Conservation (phyloP, 2,797 vertebrate genomes). For the Borostomias antarcticus region DNA sequence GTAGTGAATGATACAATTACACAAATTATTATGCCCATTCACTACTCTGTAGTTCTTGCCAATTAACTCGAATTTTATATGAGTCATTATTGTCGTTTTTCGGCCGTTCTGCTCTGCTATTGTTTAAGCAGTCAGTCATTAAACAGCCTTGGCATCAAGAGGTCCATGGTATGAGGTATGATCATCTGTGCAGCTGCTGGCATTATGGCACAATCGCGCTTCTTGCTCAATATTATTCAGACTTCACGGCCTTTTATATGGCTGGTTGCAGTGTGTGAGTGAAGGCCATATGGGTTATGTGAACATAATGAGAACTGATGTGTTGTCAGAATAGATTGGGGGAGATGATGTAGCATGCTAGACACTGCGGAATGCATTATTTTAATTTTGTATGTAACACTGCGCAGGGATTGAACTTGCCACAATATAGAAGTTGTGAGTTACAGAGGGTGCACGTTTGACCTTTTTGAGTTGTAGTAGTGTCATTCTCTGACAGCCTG, state of each 20-base stretch:
- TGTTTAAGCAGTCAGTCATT: too few species aligned
- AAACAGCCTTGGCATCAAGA: not conserved
- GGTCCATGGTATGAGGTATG: not conserved
- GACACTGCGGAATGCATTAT: not conserved
- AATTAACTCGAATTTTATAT: too few species aligned
- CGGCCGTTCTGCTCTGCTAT: too few species aligned
- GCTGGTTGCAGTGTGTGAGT: slow-evolving; percentile 25
- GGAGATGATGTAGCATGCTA: not conserved
- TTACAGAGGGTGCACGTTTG: not conserved
- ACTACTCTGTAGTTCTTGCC: too few species aligned
- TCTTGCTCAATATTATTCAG: not conserved
- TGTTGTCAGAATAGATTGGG: not conserved
- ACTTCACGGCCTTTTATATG: slow-evolving; percentile 8
- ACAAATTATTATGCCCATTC: too few species aligned
- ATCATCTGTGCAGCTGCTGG: not conserved
- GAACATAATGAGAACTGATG: slow-evolving; percentile 3
- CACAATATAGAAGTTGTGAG: not conserved
- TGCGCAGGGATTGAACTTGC: not conserved
- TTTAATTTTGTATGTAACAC: not conserved
- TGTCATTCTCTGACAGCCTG: too few species aligned
- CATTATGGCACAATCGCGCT: not conserved
- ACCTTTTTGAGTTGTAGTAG: not conserved
- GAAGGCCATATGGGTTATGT: slow-evolving; percentile 4
- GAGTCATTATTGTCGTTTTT: too few species aligned
- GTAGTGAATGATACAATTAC: too few species aligned